These are phyloP conservation scores for Hydraecia micacea DNA, from an alignment of 2,888 invertebrate genomes.

Conservation along the genomic window DNA sequence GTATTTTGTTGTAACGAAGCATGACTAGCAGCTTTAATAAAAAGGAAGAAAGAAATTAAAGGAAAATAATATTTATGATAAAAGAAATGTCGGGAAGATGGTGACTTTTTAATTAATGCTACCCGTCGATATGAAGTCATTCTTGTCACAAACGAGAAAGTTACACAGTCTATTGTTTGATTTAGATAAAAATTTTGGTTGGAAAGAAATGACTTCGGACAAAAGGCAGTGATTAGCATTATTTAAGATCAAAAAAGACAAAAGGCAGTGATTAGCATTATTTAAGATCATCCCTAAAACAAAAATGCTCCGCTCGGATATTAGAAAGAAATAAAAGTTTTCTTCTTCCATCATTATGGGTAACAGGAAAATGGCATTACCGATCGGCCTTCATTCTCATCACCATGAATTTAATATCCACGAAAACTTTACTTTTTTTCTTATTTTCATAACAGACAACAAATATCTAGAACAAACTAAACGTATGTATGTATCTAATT, in stretches of 20 bases:
- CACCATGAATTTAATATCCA: background rate
- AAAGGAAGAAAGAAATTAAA: constrained; percentile 37
- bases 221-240: constrained; percentile 42
- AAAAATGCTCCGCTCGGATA: background rate
- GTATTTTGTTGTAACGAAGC: constrained; percentile 31
- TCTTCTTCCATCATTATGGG: background rate
- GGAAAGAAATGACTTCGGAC: constrained; percentile 19
- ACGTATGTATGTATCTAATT: background rate
- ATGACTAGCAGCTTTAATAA: constrained; percentile 22
- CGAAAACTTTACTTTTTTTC: background rate
- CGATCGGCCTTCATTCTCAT: background rate
- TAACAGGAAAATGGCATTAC: background rate
- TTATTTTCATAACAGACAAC: no score
- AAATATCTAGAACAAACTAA: background rate
- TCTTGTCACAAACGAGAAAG: constrained; percentile 43
- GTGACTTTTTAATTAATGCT: constrained; percentile 48
- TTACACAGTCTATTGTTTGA: constrained; percentile 30
- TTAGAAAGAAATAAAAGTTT: background rate
- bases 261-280: constrained; percentile 39
- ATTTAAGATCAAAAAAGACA: constrained; percentile 31
- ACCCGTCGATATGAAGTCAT: constrained; percentile 35
- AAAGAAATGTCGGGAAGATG: constrained; percentile 32
- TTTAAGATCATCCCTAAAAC: constrained; percentile 11
- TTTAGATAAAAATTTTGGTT: constrained; percentile 14
- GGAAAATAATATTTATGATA: constrained; percentile 33